phyloP scores from a whole-genome alignment of 2,113 vertebrate species.

The Poeciliopsis prolifica region DNA sequence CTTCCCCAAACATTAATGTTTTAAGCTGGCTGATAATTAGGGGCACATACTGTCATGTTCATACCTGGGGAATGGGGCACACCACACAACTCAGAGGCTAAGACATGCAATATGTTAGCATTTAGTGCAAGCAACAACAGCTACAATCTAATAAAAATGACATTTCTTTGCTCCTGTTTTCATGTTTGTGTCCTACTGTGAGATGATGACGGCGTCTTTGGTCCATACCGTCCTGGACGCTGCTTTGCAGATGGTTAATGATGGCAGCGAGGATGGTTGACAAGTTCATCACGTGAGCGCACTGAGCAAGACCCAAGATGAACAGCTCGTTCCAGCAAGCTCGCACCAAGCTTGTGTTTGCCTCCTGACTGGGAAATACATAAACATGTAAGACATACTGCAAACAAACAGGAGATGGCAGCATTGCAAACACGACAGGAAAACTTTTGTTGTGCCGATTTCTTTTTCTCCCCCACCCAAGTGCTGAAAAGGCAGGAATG shows the following conservation, averaged over 20 bases:
- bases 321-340: slow-evolving; percentile 99
- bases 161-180: slow-evolving; percentile 32
- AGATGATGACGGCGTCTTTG: slow-evolving; percentile 42
- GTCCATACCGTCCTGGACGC: slow-evolving; percentile 93
- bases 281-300: slow-evolving; percentile 96
- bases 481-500: slow-evolving; percentile 96
- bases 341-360: slow-evolving; percentile 93
- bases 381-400: neutral
- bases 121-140: neutral
- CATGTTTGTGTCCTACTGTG: slow-evolving; percentile 57
- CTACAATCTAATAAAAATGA: neutral
- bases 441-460: neutral
- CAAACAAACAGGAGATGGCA: neutral
- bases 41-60: neutral
- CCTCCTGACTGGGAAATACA: slow-evolving; percentile 86
- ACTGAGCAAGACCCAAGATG: slow-evolving; percentile 96
- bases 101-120: neutral
- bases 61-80: neutral
- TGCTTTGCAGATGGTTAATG: slow-evolving; percentile 96
- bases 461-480: slow-evolving; percentile 85
- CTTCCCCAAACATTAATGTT: too few species aligned
- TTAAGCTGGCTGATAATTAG: too few species aligned
- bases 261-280: slow-evolving; percentile 97
- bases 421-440: neutral
- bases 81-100: neutral